Conservation (phyloP, 2,113 vertebrate species). For the Pundamilia nyererei region DNA sequence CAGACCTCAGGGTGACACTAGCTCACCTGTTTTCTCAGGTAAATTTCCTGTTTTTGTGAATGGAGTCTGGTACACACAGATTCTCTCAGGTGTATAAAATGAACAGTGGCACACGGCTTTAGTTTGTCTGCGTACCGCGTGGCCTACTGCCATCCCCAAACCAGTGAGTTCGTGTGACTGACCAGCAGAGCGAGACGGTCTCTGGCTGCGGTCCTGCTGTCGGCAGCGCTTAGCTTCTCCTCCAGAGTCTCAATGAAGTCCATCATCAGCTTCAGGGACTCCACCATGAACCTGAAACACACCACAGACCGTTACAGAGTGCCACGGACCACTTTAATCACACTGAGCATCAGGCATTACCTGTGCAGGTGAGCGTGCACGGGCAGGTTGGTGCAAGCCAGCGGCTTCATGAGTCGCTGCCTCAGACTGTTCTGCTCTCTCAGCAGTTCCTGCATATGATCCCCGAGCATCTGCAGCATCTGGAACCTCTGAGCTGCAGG, state of each 20-base stretch:
- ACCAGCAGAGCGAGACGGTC: constrained; percentile 74
- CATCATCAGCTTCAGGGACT: constrained; percentile 74
- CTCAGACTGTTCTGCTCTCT: constrained; percentile 77
- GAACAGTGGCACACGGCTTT: background rate
- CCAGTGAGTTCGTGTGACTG: constrained; percentile 34
- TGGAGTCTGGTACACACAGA: background rate
- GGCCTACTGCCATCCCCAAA: background rate
- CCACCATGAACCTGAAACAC: constrained; percentile 72
- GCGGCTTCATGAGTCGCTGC: constrained; percentile 78
- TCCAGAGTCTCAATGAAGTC: constrained; percentile 83
- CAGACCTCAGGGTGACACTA: background rate
- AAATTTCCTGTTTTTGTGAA: background rate
- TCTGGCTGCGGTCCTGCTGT: constrained; percentile 57
- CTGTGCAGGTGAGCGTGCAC: constrained; percentile 81
- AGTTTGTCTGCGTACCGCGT: background rate
- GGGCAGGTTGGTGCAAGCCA: constrained; percentile 78
- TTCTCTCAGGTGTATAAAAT: background rate
- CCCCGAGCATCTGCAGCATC: constrained; percentile 76
- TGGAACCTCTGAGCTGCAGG: constrained; percentile 74
- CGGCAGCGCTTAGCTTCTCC: constrained; percentile 70
- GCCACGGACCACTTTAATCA: background rate
- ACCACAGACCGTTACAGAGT: background rate
- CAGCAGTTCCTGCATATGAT: constrained; percentile 81
- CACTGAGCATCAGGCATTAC: constrained; percentile 44
- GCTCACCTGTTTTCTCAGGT: background rate